Evolutionary conservation across 2,113 vertebrate genomes (phyloP).

Genomic region (Triplophysa dalaica): DNA sequence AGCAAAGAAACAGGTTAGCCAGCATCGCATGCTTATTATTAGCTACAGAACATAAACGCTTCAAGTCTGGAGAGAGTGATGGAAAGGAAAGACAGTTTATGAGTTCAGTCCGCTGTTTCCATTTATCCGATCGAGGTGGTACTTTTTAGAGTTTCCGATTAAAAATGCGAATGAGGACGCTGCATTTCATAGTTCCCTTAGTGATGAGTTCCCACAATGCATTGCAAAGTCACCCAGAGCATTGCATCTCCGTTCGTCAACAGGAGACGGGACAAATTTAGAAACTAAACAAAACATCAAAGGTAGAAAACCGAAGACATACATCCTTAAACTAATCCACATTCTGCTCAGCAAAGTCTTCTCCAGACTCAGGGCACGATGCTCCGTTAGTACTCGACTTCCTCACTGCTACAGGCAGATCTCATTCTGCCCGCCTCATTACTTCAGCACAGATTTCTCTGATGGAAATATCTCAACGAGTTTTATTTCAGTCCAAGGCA

Average conservation of each 20-base stretch:
- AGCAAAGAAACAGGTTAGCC: background rate
- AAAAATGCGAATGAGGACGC: background rate
- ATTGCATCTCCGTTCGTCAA: background rate
- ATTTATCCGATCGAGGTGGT: background rate
- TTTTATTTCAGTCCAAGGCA: constrained; percentile 25
- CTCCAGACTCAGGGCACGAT: constrained; percentile 40
- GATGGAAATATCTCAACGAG: constrained; percentile 17
- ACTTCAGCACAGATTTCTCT: constrained; percentile 41
- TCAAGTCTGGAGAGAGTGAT: background rate
- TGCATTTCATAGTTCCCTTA: background rate
- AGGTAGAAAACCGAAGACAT: background rate
- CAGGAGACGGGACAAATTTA: background rate
- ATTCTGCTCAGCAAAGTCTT: background rate
- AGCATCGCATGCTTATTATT: background rate
- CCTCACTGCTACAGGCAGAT: constrained; percentile 34
- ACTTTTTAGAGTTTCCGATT: background rate
- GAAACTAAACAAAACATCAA: constrained; percentile 25
- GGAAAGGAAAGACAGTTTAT: background rate
- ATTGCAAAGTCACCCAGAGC: background rate
- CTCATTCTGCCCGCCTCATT: constrained; percentile 44
- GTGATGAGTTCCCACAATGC: constrained; percentile 34
- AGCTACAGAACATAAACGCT: background rate
- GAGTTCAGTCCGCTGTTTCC: background rate
- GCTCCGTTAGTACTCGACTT: constrained; percentile 5
- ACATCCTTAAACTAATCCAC: constrained; percentile 26